Evolutionary conservation across 2,888 invertebrate species (phyloP).

Genomic region (Yponomeuta cagnagella): DNA sequence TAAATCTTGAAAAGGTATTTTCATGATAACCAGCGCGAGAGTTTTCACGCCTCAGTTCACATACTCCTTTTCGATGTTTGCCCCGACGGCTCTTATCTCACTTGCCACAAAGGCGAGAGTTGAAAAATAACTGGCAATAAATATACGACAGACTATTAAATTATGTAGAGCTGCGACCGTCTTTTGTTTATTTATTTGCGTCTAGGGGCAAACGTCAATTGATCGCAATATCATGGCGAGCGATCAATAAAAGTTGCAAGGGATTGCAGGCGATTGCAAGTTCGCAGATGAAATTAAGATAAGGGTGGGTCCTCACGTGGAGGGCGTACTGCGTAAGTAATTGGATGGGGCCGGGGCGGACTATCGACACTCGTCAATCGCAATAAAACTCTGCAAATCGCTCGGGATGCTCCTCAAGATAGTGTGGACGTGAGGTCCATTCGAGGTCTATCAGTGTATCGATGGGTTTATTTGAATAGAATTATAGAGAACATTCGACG

Average conservation of each 20-base stretch:
- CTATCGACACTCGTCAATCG: conserved; percentile 64
- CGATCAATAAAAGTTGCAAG: conserved; percentile 14
- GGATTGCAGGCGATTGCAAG: conserved; percentile 31
- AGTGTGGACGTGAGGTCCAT: conserved; percentile 14
- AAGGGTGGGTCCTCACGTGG: conserved; percentile 42
- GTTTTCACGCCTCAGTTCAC: background rate
- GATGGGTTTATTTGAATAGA: conserved; percentile 8
- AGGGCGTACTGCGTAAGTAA: conserved; percentile 55
- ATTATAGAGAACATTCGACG: background rate
- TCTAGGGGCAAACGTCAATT: background rate
- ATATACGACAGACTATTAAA: background rate
- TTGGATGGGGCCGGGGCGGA: conserved; percentile 55
- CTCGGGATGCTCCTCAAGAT: conserved; percentile 27
- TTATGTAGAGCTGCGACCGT: background rate
- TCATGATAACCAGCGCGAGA: background rate
- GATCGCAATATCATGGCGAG: conserved; percentile 9
- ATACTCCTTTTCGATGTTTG: background rate
- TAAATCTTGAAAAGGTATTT: background rate
- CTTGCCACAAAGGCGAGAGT: background rate
- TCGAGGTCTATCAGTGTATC: conserved; percentile 1
- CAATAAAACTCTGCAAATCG: conserved; percentile 62
- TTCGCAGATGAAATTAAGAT: conserved; percentile 69
- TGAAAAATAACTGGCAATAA: background rate
- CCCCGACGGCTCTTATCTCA: background rate
- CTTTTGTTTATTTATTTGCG: conserved; percentile 3